Conservation (phyloP, 2,888 invertebrate species). For the Drosophila nr. fundita region DNA sequence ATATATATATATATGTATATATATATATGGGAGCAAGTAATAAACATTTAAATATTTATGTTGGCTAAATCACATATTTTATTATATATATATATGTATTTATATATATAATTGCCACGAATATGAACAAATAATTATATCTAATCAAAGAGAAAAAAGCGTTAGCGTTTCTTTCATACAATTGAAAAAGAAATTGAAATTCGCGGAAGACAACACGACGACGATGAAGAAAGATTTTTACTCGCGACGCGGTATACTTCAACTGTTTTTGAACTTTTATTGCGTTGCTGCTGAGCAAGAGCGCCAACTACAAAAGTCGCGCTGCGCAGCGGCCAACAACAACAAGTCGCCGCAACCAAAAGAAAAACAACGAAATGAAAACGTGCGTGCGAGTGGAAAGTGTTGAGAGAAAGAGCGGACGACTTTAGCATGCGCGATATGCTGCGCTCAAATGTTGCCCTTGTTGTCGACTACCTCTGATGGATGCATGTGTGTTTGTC, state of each 20-base stretch:
- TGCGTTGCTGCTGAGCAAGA: constrained; percentile 81
- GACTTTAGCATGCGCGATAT: constrained; percentile 31
- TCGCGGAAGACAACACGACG: constrained; percentile 73
- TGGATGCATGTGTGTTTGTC: constrained; percentile 34
- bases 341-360: constrained; percentile 44
- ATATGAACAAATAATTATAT: constrained; percentile 44
- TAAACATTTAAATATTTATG: constrained; percentile 36
- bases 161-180: constrained; percentile 54
- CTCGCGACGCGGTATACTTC: constrained; percentile 82
- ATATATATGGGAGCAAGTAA: constrained; percentile 34
- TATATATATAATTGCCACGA: constrained; percentile 28
- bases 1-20: background rate
- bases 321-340: constrained; percentile 64
- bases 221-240: constrained; percentile 78
- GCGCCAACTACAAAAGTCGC: constrained; percentile 69
- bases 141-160: constrained; percentile 47
- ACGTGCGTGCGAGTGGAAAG: constrained; percentile 55
- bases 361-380: constrained; percentile 52
- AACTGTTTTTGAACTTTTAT: constrained; percentile 80
- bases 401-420: constrained; percentile 37
- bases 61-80: constrained; percentile 13
- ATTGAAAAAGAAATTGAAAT: constrained; percentile 64
- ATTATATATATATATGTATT: background rate
- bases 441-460: constrained; percentile 48
- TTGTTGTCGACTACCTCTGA: constrained; percentile 26